phyloP scores from a whole-genome alignment of 2,797 vertebrate genomes.

The Phrynocephalus vlangalii region DNA sequence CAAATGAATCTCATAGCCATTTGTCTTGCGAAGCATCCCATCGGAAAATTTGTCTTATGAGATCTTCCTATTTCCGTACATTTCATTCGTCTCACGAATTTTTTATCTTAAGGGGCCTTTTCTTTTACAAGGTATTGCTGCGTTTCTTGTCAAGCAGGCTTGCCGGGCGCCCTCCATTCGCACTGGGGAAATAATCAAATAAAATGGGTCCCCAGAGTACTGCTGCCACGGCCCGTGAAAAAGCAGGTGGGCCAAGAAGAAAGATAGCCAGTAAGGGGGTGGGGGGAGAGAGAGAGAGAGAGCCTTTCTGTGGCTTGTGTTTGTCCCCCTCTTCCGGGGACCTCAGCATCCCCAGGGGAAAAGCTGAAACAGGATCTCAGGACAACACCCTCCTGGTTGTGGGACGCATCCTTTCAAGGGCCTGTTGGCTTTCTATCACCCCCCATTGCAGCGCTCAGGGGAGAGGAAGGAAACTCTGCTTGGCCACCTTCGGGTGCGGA shows the following conservation, averaged over 20 bases:
- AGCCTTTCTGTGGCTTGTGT: slow-evolving; percentile 37
- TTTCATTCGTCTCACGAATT: no score
- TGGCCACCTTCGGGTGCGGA: slow-evolving; percentile 28
- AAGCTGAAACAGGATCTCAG: slow-evolving; percentile 57
- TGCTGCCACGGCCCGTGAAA: slow-evolving; percentile 21
- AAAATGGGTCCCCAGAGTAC: slow-evolving; percentile 32
- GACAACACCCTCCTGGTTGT: slow-evolving; percentile 43
- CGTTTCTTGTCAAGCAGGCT: background rate
- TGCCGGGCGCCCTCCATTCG: background rate
- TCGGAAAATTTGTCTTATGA: no score
- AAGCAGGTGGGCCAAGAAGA: slow-evolving; percentile 72
- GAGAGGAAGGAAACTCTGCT: background rate
- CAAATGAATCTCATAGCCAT: background rate
- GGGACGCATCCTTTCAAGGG: slow-evolving; percentile 60
- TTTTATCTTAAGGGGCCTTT: background rate
- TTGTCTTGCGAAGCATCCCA: no score
- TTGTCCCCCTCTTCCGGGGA: slow-evolving; percentile 31
- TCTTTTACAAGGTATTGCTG: background rate
- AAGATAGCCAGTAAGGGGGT: slow-evolving; percentile 25
- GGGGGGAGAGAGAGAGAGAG: slow-evolving; percentile 32
- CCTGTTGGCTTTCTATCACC: slow-evolving; percentile 42
- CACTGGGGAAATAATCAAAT: no score
- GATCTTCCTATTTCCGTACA: no score
- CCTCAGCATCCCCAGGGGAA: background rate
- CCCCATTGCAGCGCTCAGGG: slow-evolving; percentile 18